phyloP scores from a whole-genome alignment of 92 coral and sea anemone genomes.

The Zoanthus sansibaricus region DNA sequence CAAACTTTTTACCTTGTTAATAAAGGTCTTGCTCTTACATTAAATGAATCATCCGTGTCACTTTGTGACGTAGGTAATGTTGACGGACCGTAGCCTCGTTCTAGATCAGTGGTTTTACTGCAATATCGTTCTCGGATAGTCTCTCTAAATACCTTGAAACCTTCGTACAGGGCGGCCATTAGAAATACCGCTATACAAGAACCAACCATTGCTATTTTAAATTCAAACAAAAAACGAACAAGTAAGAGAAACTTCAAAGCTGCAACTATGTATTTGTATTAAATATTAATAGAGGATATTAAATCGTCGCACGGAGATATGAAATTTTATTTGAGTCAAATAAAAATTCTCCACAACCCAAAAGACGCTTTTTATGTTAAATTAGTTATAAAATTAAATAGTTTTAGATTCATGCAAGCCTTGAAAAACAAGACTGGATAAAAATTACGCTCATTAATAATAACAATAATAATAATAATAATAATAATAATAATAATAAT shows the following conservation, averaged over 20 bases:
- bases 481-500: too few relatives aligned
- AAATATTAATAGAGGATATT: too few relatives aligned
- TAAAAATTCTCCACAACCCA: too few relatives aligned
- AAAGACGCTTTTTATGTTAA: too few relatives aligned
- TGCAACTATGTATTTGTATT: too few relatives aligned
- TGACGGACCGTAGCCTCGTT: conserved; percentile 39
- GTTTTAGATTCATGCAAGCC: too few relatives aligned
- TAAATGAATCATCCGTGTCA: conserved; percentile 22
- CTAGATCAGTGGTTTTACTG: conserved; percentile 14
- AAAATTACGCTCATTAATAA: too few relatives aligned
- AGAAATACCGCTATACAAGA: conserved; percentile 64
- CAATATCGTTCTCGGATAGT: conserved; percentile 17
- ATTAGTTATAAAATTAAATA: too few relatives aligned
- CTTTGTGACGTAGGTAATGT: conserved; percentile 9
- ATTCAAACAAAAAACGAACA: background rate
- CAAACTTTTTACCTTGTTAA: background rate
- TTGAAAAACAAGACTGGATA: too few relatives aligned
- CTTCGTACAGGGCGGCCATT: conserved; percentile 64
- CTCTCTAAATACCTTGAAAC: conserved; percentile 66
- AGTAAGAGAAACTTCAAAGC: background rate
- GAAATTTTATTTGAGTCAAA: too few relatives aligned
- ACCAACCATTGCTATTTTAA: conserved; percentile 52
- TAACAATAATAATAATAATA: too few relatives aligned
- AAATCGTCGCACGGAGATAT: too few relatives aligned
- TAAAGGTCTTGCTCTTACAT: background rate